Base-by-base conservation (phyloP, 2,113 vertebrate species). In the Tetrao urogallus region DNA sequence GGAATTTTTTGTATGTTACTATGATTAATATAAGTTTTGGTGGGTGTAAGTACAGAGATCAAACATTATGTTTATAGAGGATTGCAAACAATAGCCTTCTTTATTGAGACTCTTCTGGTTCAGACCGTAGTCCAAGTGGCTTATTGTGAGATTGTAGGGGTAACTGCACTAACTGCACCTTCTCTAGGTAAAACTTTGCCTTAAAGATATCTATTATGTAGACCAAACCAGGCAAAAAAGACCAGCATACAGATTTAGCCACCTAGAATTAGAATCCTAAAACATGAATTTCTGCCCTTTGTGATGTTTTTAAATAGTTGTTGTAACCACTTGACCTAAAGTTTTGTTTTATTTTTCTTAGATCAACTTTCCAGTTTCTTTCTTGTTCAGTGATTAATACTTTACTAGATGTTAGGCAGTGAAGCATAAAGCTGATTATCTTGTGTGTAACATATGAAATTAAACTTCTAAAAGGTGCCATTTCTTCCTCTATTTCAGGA, bases 401-500 rank as follows among this genome's bases (percentile, higher is more conserved):
- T 47, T 93, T 83, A 94, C 36, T 70, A 21, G 48, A 72, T 73
- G 19, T 75, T 63, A 81, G 28, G 32, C 42, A 67, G 77, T 56
- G 76, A 93, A 85, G 64, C 15, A 36, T 3, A n/a, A 61, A 65
- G 24, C 20, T 19, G 10, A 7, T 74, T 45, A 50, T 13, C 27
- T 92, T 40, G 6, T 67, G 21, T 40, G 5, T 22, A 69, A 34
- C 45, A 19, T 76, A 58, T 86, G 63, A 79, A 89, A 91, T 66
- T 74, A 80, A 63, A 38, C 21, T 32, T 92, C 40, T 77, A 70
- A 78, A 93, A 78, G 63, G 17, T 18, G 45, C 17, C 2, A 32
- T 89, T 93, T 69, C 70, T 69, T 91, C 96, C 30, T 98, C 30
- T 96, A 13, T 98, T 97, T 83, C 95, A 99, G 99, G 98, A 98